phyloP scores from a whole-genome alignment of 1,140 invertebrate species.

The Drosophila punjabiensis region DNA sequence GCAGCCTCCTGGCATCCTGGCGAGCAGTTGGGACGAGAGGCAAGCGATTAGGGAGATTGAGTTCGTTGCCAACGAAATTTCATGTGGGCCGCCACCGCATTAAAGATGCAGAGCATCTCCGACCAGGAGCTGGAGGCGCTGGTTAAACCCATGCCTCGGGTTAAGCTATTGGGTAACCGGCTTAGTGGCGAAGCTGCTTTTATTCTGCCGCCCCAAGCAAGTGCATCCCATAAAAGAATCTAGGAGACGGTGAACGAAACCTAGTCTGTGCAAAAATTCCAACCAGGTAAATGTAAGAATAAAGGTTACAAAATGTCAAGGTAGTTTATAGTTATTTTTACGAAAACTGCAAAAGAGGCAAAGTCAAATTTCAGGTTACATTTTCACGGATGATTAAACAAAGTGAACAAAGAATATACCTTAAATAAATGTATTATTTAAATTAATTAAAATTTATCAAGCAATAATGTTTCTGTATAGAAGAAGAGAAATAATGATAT shows the following conservation, averaged over 20 bases:
- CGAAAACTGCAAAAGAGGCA: neutral
- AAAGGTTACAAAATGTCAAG: neutral
- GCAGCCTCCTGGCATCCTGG: constrained; percentile 19
- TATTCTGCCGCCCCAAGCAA: constrained; percentile 12
- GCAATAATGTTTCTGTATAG: too few species aligned
- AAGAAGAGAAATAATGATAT: too few species aligned
- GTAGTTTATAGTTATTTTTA: neutral
- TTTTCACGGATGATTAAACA: neutral
- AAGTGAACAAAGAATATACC: neutral
- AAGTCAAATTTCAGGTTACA: neutral
- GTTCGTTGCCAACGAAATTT: constrained; percentile 56
- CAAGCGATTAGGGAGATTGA: constrained; percentile 52
- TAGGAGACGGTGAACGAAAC: neutral
- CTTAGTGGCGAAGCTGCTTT: constrained; percentile 26
- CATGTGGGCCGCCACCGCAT: constrained; percentile 15
- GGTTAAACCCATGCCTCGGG: constrained; percentile 22
- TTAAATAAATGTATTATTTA: neutral
- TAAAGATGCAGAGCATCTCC: constrained; percentile 36
- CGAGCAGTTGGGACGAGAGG: constrained; percentile 8
- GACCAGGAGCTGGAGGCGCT: constrained; percentile 2
- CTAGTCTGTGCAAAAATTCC: neutral
- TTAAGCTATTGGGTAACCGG: constrained; percentile 44
- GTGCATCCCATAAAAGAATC: neutral
- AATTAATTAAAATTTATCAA: too few species aligned
- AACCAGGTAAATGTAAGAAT: constrained; percentile 1